phyloP scores from a whole-genome alignment of 2,797 vertebrate genomes.

The Acanthiza pusilla region DNA sequence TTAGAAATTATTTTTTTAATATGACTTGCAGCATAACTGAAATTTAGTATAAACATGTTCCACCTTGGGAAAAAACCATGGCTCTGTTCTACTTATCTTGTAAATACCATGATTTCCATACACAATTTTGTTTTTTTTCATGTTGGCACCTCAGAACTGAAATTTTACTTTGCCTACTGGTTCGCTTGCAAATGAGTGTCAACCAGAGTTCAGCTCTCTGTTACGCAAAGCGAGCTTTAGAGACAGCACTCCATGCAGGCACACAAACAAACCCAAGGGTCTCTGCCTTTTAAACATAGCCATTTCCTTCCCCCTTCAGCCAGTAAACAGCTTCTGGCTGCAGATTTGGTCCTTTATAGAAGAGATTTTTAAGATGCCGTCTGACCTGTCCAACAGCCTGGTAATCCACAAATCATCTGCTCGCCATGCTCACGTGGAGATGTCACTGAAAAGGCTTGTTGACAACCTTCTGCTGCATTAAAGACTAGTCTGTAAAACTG shows the following conservation, averaged over 20 bases:
- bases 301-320: background rate
- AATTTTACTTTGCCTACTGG: background rate
- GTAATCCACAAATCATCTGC: constrained; percentile 68
- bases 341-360: constrained; percentile 31
- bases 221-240: background rate
- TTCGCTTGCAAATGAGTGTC: background rate
- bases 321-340: constrained; percentile 56
- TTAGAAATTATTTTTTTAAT: background rate
- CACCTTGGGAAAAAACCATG: background rate
- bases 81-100: background rate
- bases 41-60: background rate
- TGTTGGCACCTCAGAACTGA: background rate
- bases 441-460: constrained; percentile 52
- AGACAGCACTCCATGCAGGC: background rate
- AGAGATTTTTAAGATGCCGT: constrained; percentile 51
- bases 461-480: constrained; percentile 49
- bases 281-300: constrained; percentile 38
- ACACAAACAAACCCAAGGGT: constrained; percentile 1
- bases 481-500: constrained; percentile 39
- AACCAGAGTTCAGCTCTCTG: background rate
- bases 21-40: background rate
- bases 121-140: background rate
- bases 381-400: constrained; percentile 50
- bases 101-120: background rate
- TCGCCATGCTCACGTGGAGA: background rate